Conservation (phyloP, 2,888 invertebrate genomes). For the Cryptocephalus primarius region DNA sequence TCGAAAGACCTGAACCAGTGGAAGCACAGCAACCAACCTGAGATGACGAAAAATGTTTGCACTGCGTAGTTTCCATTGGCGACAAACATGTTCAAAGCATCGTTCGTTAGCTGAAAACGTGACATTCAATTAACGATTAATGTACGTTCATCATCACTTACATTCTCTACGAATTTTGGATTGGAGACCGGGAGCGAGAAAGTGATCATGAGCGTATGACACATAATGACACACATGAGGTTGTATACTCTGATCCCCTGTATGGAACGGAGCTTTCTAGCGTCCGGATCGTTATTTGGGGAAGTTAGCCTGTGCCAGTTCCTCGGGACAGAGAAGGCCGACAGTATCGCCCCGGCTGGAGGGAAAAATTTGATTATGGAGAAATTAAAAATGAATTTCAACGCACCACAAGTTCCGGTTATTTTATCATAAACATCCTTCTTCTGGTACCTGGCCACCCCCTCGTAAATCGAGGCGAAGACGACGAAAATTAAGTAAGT, state of each 20-base stretch:
- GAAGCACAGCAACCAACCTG: constrained; percentile 20
- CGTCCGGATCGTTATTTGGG: constrained; percentile 12
- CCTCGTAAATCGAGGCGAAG: constrained; percentile 17
- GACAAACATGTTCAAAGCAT: constrained; percentile 17
- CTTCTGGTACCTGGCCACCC: constrained; percentile 10
- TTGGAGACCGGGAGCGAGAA: constrained; percentile 21
- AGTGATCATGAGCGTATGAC: constrained; percentile 21
- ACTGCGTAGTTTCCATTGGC: constrained; percentile 22
- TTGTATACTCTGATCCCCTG: constrained; percentile 24
- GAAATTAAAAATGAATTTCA: neutral
- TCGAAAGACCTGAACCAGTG: constrained; percentile 19
- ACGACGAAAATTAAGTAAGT: constrained; percentile 14
- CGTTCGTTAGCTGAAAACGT: constrained; percentile 13
- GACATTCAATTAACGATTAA: neutral
- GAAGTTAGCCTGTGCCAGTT: constrained; percentile 17
- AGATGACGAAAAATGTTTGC: constrained; percentile 23
- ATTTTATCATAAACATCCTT: constrained; percentile 9
- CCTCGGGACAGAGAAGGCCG: constrained; percentile 17
- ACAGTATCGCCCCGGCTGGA: constrained; percentile 16
- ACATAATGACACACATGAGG: constrained; percentile 22
- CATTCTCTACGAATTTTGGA: constrained; percentile 20
- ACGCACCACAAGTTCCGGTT: constrained; percentile 5
- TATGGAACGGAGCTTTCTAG: constrained; percentile 17
- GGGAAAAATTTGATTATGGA: constrained; percentile 1
- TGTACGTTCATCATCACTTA: constrained; percentile 7